Evolutionary conservation across 2,113 vertebrate species (phyloP).

Genomic region (Gnathonemus longibarbis): DNA sequence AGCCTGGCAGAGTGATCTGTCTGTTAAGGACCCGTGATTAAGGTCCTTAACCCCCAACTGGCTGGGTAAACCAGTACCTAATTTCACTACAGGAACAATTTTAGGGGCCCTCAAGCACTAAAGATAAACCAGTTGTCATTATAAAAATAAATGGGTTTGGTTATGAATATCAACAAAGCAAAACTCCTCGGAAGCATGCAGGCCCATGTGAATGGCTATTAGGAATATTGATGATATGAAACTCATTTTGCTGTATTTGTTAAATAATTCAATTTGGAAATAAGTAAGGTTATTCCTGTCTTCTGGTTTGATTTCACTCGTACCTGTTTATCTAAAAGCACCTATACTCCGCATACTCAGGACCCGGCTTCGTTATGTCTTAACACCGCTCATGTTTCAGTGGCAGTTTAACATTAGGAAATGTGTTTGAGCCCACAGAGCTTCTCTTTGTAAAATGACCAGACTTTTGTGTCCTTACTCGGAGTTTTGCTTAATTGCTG

Average conservation of each 20-base stretch:
- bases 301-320: neutral
- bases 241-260: neutral
- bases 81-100: neutral
- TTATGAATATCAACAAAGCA: neutral
- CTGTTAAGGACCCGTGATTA: neutral
- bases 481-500: neutral
- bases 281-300: neutral
- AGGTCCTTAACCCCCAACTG: neutral
- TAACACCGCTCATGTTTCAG: neutral
- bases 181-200: neutral
- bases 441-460: neutral
- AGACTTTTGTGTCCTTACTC: neutral
- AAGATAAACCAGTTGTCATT: neutral
- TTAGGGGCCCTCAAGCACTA: neutral
- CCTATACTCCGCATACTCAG: neutral
- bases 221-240: neutral
- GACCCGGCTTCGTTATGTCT: neutral
- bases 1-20: neutral
- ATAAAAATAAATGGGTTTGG: neutral
- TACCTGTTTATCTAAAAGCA: neutral
- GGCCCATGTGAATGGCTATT: neutral
- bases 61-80: neutral
- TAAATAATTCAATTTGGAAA: neutral
- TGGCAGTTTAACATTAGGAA: neutral
- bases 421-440: neutral